Evolutionary conservation across 2,797 vertebrate species (phyloP).

Genomic region (Sylvilagus floridanus): DNA sequence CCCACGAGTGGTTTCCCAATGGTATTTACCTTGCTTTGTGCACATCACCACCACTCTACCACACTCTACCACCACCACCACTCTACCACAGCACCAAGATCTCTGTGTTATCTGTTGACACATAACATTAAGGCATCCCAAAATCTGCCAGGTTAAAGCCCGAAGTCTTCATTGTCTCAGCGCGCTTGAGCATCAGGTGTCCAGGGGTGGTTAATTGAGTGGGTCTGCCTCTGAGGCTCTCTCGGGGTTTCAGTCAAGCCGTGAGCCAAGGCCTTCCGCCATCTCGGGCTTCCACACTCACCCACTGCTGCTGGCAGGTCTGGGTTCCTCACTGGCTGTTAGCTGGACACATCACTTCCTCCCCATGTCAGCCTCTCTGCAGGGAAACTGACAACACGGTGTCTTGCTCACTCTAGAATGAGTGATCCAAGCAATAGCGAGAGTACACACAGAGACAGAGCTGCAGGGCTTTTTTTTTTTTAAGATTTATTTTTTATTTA

Average conservation of each 20-base stretch:
- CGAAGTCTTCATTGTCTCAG: neutral
- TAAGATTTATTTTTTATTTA: too few species aligned
- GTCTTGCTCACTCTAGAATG: neutral
- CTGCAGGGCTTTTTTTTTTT: neutral
- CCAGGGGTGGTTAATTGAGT: neutral
- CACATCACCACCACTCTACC: neutral
- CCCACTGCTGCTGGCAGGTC: neutral
- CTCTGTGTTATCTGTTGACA: neutral
- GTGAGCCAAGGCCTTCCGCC: neutral
- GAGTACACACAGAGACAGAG: neutral
- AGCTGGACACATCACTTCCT: neutral
- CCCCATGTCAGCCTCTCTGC: neutral
- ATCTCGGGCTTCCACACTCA: neutral
- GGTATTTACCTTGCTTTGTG: neutral
- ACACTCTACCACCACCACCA: too few species aligned
- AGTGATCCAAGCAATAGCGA: neutral
- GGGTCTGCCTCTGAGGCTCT: neutral
- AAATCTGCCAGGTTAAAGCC: neutral
- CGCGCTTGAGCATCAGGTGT: neutral
- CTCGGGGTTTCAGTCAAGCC: neutral
- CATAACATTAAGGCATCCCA: neutral
- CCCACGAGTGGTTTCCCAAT: neutral
- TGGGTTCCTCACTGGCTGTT: neutral
- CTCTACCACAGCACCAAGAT: neutral
- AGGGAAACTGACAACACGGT: neutral